Percentiles rank a stretch among this genome's conserved stretches.
phyloP scores from a whole-genome alignment of 2,888 invertebrate genomes.

The Agrochola lychnidis region DNA sequence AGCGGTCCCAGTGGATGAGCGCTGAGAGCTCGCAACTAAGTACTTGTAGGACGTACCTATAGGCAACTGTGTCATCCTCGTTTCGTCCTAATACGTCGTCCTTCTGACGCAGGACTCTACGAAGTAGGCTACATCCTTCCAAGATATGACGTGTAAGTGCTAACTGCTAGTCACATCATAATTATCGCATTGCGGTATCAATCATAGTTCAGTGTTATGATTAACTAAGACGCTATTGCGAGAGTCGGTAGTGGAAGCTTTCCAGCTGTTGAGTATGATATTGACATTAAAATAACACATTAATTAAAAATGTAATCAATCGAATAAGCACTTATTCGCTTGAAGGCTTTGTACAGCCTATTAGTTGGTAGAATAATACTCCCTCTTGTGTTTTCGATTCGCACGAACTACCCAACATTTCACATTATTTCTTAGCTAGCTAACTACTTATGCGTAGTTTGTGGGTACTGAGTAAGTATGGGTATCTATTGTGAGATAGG shows the following conservation, averaged over 20 bases:
- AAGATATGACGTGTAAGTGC: conserved; percentile 21
- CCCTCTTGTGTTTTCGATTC: conserved; percentile 13
- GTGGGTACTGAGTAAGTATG: not conserved
- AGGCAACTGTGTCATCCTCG: conserved; percentile 11
- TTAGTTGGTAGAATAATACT: conserved; percentile 20
- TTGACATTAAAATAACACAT: conserved; percentile 36
- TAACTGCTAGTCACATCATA: conserved; percentile 16
- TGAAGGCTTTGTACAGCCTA: conserved; percentile 8
- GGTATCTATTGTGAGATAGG: conserved; percentile 26
- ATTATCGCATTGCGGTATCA: conserved; percentile 23
- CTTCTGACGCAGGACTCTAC: conserved; percentile 20
- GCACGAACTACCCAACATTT: conserved; percentile 47
- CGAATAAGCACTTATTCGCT: conserved; percentile 35
- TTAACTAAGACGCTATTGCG: conserved; percentile 24
- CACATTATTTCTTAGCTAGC: conserved; percentile 27
- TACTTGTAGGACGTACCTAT: not conserved
- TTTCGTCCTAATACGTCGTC: conserved; percentile 7
- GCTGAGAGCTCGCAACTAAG: not conserved
- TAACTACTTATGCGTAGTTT: not conserved
- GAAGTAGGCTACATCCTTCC: conserved; percentile 24
- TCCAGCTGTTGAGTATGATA: conserved; percentile 40
- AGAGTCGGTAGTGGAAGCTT: conserved; percentile 37
- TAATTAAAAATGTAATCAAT: conserved; percentile 35
- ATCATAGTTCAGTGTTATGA: conserved; percentile 19
- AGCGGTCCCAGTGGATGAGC: no score